Conservation (phyloP, 2,113 vertebrate genomes). For the Eolophus roseicapilla region DNA sequence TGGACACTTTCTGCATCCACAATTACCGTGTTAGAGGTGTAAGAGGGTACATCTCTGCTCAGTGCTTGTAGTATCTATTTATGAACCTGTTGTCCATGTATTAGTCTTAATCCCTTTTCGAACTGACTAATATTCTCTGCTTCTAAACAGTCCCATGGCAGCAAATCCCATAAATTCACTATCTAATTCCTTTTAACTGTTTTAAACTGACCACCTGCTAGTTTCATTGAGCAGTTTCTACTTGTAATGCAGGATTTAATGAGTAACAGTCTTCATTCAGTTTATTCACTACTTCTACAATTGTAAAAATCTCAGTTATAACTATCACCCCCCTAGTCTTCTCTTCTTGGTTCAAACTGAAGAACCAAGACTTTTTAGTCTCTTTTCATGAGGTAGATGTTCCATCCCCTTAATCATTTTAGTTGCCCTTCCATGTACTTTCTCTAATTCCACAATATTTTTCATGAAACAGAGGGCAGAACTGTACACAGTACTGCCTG, state of each 20-base stretch:
- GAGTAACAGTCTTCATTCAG: background rate
- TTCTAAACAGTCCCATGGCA: background rate
- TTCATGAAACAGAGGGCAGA: background rate
- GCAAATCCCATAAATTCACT: background rate
- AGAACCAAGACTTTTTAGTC: background rate
- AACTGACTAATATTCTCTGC: background rate
- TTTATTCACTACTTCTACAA: background rate
- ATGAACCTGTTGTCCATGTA: background rate
- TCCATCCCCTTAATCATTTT: background rate
- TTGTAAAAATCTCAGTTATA: background rate
- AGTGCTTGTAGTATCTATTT: conserved; percentile 14
- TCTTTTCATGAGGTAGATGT: background rate
- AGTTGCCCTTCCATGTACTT: background rate
- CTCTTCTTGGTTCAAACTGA: background rate
- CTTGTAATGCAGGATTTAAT: background rate
- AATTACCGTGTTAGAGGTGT: background rate
- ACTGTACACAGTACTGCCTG: background rate
- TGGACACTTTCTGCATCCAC: background rate
- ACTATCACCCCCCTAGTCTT: background rate
- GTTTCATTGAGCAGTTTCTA: background rate
- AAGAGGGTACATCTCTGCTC: background rate
- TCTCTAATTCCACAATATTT: background rate
- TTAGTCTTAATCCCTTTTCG: background rate
- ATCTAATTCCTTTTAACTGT: background rate
- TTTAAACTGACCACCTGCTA: background rate